Conservation (phyloP, 1,140 invertebrate genomes). For the Prorops nasuta region DNA sequence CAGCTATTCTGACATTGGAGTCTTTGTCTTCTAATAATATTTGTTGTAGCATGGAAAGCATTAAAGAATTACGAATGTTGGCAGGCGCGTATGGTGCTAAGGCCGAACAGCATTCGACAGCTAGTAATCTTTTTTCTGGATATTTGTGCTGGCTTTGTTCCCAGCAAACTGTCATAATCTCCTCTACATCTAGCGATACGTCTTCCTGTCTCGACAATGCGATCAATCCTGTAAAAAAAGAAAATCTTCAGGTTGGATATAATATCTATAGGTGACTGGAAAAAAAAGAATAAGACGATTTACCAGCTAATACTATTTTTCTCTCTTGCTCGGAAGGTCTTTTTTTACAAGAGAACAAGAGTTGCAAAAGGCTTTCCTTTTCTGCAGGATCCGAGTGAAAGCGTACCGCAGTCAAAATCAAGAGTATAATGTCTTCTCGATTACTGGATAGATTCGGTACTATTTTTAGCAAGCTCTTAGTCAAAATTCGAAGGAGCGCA, state of each 20-base stretch:
- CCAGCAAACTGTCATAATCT: conserved; percentile 77
- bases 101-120: conserved; percentile 72
- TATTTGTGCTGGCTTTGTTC: conserved; percentile 75
- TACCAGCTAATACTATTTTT: conserved; percentile 66
- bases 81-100: conserved; percentile 70
- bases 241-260: too few relatives aligned
- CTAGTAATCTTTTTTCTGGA: conserved; percentile 67
- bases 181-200: conserved; percentile 62
- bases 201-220: conserved; percentile 62
- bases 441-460: conserved; percentile 70
- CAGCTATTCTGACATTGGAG: conserved; percentile 63
- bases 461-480: conserved; percentile 61
- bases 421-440: conserved; percentile 71
- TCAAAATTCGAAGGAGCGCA: conserved; percentile 50
- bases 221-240: conserved; percentile 63
- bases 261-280: too few relatives aligned
- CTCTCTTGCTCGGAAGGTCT: conserved; percentile 71
- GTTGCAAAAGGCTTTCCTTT: conserved; percentile 68
- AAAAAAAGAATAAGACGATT: too few relatives aligned
- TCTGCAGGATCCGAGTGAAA: conserved; percentile 62
- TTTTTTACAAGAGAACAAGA: conserved; percentile 76
- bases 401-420: conserved; percentile 66
- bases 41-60: conserved; percentile 75
- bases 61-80: conserved; percentile 68
- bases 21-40: conserved; percentile 73